Conservation (phyloP, 2,888 invertebrate species). For the Drosophila birchii region DNA sequence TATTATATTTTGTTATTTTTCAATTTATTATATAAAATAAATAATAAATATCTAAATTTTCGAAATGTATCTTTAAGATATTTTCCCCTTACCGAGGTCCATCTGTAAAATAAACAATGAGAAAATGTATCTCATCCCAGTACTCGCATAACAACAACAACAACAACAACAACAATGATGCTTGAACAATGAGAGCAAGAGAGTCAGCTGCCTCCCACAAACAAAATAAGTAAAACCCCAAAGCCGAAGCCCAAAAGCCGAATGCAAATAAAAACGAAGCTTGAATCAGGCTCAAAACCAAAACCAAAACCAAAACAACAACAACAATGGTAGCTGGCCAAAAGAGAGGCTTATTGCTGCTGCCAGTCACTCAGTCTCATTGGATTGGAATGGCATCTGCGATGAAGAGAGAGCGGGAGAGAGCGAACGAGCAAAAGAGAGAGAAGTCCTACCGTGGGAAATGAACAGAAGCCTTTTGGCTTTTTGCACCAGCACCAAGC, state of each 20-base stretch:
- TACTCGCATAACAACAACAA: constrained; percentile 60
- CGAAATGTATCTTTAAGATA: not conserved
- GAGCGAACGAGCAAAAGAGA: constrained; percentile 14
- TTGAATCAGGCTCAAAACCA: constrained; percentile 29
- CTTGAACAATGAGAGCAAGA: constrained; percentile 29
- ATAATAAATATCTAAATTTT: too few relatives aligned
- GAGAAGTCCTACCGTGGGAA: constrained; percentile 83
- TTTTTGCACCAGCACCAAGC: constrained; percentile 70
- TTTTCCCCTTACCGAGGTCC: not conserved
- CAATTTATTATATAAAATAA: too few relatives aligned
- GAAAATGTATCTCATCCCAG: constrained; percentile 75
- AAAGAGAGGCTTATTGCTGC: constrained; percentile 35
- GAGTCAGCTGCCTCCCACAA: constrained; percentile 35
- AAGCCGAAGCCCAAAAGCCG: constrained; percentile 50
- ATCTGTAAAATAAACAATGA: constrained; percentile 66
- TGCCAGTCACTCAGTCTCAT: constrained; percentile 41
- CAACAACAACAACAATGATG: constrained; percentile 8
- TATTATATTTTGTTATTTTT: too few relatives aligned
- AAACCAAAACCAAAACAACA: not conserved
- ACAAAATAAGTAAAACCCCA: constrained; percentile 7
- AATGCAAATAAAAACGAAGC: constrained; percentile 36
- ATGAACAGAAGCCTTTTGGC: constrained; percentile 83
- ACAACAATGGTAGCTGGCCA: constrained; percentile 47
- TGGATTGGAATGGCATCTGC: constrained; percentile 78
- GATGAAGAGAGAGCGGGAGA: constrained; percentile 13